Conservation (phyloP, 2,888 invertebrate genomes). For the Drosophila infuscata region DNA sequence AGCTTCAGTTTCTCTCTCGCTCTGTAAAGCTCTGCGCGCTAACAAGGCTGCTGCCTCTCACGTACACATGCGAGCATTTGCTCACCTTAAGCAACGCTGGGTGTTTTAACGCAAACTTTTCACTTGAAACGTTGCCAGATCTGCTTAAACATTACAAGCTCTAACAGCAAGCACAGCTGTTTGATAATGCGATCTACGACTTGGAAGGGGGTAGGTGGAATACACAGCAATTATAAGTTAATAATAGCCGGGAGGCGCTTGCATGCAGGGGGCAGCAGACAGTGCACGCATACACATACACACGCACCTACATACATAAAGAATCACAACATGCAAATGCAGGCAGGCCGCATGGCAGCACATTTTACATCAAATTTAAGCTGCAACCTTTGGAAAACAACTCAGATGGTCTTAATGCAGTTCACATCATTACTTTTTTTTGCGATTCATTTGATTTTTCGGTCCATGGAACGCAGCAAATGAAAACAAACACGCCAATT, state of each 20-base stretch:
- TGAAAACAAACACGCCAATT: slow-evolving; percentile 69
- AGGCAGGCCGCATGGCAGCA: slow-evolving; percentile 29
- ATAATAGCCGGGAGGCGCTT: slow-evolving; percentile 45
- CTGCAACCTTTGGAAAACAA: slow-evolving; percentile 34
- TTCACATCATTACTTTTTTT: slow-evolving; percentile 9
- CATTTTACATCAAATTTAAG: slow-evolving; percentile 24
- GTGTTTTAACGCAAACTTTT: slow-evolving; percentile 46
- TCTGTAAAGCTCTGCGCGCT: too few species aligned
- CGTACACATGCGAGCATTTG: slow-evolving; percentile 8
- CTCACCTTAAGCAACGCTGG: not conserved
- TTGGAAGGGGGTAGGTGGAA: not conserved
- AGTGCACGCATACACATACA: slow-evolving; percentile 25
- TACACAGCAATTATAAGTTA: slow-evolving; percentile 39
- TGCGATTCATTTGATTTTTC: slow-evolving; percentile 19
- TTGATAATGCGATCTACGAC: slow-evolving; percentile 21
- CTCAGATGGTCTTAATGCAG: slow-evolving; percentile 12
- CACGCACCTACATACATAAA: slow-evolving; percentile 17
- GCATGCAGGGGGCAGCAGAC: slow-evolving; percentile 34
- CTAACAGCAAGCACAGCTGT: slow-evolving; percentile 67
- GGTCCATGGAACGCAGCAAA: slow-evolving; percentile 37
- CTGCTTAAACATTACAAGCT: slow-evolving; percentile 24
- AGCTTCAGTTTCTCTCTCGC: not conserved
- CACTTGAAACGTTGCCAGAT: slow-evolving; percentile 56
- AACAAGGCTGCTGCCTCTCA: slow-evolving; percentile 7
- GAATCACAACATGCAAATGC: slow-evolving; percentile 17